These are phyloP conservation scores for Passer montanus DNA, from an alignment of 2,113 vertebrate species.

Conservation along the genomic window DNA sequence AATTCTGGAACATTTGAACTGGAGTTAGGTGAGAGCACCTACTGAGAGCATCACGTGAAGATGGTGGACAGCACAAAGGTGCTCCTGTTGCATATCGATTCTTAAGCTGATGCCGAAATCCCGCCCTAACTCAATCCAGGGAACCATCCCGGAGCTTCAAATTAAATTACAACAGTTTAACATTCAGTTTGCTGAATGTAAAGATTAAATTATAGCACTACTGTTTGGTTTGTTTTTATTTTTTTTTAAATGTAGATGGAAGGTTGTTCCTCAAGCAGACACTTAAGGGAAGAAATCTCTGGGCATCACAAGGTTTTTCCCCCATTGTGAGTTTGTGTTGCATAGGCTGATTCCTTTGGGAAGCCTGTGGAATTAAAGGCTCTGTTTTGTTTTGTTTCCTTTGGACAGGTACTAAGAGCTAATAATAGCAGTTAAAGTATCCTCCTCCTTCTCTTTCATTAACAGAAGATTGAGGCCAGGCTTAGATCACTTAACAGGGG, in stretches of 20 bases:
- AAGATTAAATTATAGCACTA: neutral
- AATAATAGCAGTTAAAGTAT: constrained; percentile 59
- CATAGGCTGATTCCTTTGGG: neutral
- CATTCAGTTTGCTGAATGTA: neutral
- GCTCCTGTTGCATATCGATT: accelerated
- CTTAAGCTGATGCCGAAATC: neutral
- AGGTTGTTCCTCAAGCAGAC: neutral
- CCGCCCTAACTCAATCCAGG: accelerated
- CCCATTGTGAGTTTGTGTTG: accelerated
- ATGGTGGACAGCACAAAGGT: neutral
- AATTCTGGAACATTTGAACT: neutral
- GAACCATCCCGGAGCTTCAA: neutral
- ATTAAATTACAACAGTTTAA: neutral
- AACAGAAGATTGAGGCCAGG: constrained; percentile 65
- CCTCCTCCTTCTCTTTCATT: constrained; percentile 35
- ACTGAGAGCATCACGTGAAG: neutral
- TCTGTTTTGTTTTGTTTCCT: neutral
- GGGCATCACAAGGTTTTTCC: accelerated
- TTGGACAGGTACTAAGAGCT: neutral
- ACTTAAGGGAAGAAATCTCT: neutral
- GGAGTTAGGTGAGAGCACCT: neutral
- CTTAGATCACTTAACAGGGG: constrained; percentile 19
- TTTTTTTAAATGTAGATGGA: neutral
- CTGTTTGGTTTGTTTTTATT: neutral
- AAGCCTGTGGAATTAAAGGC: neutral